A percentile compares a stretch with the other conserved stretches of the same genome.
Conservation (phyloP, 2,113 vertebrate genomes). For the Eulacestoma nigropectus region DNA sequence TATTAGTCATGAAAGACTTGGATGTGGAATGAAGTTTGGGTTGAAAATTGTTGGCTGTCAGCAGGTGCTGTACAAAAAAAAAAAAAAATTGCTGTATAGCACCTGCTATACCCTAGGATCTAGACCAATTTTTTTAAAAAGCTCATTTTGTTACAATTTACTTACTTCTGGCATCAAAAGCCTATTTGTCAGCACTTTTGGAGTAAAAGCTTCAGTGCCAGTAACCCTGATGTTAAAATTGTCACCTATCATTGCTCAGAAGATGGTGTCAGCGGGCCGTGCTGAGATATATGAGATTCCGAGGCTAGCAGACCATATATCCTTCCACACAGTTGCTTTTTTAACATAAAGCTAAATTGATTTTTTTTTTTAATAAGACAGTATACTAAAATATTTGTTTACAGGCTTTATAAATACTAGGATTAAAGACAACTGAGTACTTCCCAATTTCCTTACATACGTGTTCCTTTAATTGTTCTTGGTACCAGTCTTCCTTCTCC, state of each 20-base stretch:
- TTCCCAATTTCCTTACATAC: neutral
- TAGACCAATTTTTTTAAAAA: neutral
- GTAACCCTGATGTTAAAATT: neutral
- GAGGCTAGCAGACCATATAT: neutral
- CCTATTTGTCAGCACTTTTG: neutral
- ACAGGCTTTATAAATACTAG: neutral
- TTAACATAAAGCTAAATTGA: neutral
- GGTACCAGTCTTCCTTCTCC: neutral
- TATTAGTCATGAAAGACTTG: neutral
- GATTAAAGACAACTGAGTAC: neutral
- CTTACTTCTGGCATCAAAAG: neutral
- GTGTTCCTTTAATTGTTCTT: neutral
- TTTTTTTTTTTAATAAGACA: neutral
- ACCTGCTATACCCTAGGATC: neutral
- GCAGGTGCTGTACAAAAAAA: neutral
- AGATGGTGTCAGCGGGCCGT: neutral
- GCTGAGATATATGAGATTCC: neutral
- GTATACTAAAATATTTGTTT: neutral
- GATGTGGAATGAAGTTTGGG: neutral
- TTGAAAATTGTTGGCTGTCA: neutral
- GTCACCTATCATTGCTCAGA: neutral
- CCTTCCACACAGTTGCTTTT: neutral
- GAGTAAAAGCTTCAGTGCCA: neutral
- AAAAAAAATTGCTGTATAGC: neutral
- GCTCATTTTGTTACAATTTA: neutral